phyloP scores from a whole-genome alignment of 2,888 invertebrate genomes.

The Limnephilus marmoratus region DNA sequence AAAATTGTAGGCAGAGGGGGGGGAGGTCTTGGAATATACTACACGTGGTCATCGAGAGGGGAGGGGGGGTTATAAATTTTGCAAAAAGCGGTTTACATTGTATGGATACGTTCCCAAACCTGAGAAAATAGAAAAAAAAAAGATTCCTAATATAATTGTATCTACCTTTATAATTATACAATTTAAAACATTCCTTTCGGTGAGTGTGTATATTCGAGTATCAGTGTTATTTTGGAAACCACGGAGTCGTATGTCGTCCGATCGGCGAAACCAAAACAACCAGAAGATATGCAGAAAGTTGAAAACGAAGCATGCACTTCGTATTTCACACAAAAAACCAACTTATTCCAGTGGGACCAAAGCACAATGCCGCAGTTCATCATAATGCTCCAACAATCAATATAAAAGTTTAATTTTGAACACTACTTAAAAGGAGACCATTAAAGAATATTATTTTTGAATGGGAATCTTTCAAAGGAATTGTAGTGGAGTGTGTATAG shows the following conservation, averaged over 20 bases:
- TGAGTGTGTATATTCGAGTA: background rate
- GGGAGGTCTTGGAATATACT: too few relatives aligned
- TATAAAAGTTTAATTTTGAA: slow-evolving; percentile 51
- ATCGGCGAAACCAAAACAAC: slow-evolving; percentile 20
- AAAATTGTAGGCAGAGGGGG: too few relatives aligned
- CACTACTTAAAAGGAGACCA: slow-evolving; percentile 29
- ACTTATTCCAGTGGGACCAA: slow-evolving; percentile 31
- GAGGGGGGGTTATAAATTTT: too few relatives aligned
- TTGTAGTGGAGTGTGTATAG: background rate
- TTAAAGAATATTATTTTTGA: slow-evolving; percentile 11
- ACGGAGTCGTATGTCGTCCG: slow-evolving; percentile 39
- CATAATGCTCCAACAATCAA: slow-evolving; percentile 54
- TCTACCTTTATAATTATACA: too few relatives aligned
- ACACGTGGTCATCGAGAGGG: too few relatives aligned
- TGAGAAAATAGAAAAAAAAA: too few relatives aligned
- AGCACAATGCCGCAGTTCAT: slow-evolving; percentile 58
- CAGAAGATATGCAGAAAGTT: slow-evolving; percentile 1
- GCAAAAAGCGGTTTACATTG: too few relatives aligned
- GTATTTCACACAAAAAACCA: slow-evolving; percentile 45
- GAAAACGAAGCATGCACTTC: slow-evolving; percentile 29
- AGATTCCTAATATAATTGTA: too few relatives aligned
- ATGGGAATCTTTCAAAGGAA: slow-evolving; percentile 11
- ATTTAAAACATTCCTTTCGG: background rate
- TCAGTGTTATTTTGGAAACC: slow-evolving; percentile 18
- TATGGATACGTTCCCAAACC: too few relatives aligned